Percentiles rank a stretch among this genome's conserved stretches.
phyloP scores from a whole-genome alignment of 1,140 invertebrate genomes.

The Anadara kagoshimensis region DNA sequence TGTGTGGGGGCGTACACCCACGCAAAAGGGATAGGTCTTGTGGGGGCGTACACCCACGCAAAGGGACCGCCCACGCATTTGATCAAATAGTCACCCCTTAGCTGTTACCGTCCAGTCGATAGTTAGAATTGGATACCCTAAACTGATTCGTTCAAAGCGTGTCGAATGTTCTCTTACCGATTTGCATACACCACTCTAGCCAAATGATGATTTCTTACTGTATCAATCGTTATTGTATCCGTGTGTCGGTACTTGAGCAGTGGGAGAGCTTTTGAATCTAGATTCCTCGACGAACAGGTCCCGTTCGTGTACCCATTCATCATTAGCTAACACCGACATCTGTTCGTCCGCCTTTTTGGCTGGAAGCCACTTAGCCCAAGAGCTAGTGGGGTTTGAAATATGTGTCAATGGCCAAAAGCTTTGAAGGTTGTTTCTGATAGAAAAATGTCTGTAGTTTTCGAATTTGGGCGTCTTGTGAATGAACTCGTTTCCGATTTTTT shows the following conservation, averaged over 20 bases:
- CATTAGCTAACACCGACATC: neutral
- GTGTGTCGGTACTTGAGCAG: constrained; percentile 14
- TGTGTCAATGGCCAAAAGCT: too few species aligned
- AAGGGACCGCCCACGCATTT: too few species aligned
- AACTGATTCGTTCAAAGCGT: constrained; percentile 34
- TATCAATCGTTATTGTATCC: constrained; percentile 20
- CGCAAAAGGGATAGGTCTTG: too few species aligned
- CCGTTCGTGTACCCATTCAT: neutral
- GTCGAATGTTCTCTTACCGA: constrained; percentile 5
- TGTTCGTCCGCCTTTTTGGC: constrained; percentile 6
- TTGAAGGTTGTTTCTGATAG: too few species aligned
- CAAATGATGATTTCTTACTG: constrained; percentile 28
- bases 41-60: too few species aligned
- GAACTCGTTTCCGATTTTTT: too few species aligned
- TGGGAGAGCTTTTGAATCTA: constrained; percentile 14
- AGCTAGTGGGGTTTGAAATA: too few species aligned
- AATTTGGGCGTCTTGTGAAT: too few species aligned
- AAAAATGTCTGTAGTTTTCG: too few species aligned
- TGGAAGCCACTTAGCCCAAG: neutral
- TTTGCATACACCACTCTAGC: constrained; percentile 26
- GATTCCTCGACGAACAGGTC: neutral
- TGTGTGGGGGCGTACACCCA: too few species aligned
- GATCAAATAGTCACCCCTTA: constrained; percentile 39
- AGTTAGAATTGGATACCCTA: constrained; percentile 18
- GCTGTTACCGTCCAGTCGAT: constrained; percentile 38